Base-by-base conservation (phyloP, 2,113 vertebrate genomes). In the Penelope pileata region DNA sequence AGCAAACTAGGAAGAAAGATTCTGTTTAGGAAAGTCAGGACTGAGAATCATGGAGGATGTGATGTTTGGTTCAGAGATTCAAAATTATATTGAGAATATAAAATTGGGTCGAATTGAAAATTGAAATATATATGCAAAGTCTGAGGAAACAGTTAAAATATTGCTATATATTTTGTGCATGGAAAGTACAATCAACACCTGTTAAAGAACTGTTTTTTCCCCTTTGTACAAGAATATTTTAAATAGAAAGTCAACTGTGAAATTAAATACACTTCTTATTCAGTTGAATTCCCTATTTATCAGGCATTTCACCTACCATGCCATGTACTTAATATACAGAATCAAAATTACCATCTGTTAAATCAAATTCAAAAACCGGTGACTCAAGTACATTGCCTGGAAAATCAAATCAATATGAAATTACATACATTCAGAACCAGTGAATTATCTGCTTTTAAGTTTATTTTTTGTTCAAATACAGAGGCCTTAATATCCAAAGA, bases 371-470 rank as follows among this genome's bases (percentile, higher is more conserved):
- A 70, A 75, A 86, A 88, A 24, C 0, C 53, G 26, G 78, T 56
- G 19, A 67, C 88, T 75, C 19, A 83, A 78, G 27, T 34, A 66
- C 12, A 34, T 51, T 82, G 34, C 56, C 24, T 87, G 74, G 89
- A 76, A 90, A 73, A 91, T 80, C 68, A 93, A 87, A 78, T 73
- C 22, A 89, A 53, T 90, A 93, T 90, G 73, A 85, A 85, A 75
- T 62, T 19, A 50, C 68, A 89, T 63, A 36, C 7, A 88, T 45
- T 78, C 9, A 82, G 8, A 77, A 74, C 3, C 21, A 29, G 2
- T 36, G 14, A 88, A 48, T 38, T 2, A 0, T 64, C 43, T 50
- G 11, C 23, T 83, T 92, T 90, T 23, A 91, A 80, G 42, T 36
- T 30, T 16, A 34, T 76, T 38, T 29, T 70, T 69, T 81, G 12